phyloP scores from a whole-genome alignment of 35 echinoderm and acorn worm species.

The Strongylocentrotus purpuratus region DNA sequence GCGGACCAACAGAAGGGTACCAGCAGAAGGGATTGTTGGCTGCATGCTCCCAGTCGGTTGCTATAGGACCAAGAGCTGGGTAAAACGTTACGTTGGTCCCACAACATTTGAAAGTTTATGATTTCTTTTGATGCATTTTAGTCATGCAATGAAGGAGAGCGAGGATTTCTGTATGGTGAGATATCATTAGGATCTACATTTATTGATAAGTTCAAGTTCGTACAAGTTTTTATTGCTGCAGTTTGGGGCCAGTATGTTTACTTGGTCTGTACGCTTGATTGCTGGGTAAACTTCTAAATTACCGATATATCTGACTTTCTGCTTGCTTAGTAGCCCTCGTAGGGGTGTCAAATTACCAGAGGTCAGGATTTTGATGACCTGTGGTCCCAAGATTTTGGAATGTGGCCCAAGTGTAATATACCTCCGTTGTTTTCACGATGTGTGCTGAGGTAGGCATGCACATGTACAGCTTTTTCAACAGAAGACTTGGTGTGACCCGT shows the following conservation, averaged over 20 bases:
- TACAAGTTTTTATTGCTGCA: background rate
- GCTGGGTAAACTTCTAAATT: conserved; percentile 4
- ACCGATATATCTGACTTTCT: background rate
- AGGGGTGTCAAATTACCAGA: background rate
- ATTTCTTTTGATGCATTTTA: background rate
- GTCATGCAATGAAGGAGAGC: background rate
- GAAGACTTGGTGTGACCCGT: background rate
- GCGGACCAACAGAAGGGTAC: background rate
- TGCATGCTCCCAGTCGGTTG: background rate
- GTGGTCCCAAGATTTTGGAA: background rate
- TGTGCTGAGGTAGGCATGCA: background rate
- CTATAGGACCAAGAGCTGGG: background rate
- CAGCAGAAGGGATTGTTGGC: background rate
- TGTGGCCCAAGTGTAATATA: background rate
- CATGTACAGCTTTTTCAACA: background rate
- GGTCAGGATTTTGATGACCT: conserved; percentile 5
- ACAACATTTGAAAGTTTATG: background rate
- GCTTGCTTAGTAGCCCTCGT: background rate
- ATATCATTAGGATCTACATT: background rate
- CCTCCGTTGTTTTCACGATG: background rate
- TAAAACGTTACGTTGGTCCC: background rate
- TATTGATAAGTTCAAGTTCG: background rate
- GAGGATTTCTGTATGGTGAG: background rate
- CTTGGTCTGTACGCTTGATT: background rate
- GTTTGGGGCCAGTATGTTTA: background rate